A percentile compares a stretch with the other conserved stretches of the same genome.
Evolutionary conservation across 2,888 invertebrate species (phyloP).

Genomic region (Phrixothrix hirtus): DNA sequence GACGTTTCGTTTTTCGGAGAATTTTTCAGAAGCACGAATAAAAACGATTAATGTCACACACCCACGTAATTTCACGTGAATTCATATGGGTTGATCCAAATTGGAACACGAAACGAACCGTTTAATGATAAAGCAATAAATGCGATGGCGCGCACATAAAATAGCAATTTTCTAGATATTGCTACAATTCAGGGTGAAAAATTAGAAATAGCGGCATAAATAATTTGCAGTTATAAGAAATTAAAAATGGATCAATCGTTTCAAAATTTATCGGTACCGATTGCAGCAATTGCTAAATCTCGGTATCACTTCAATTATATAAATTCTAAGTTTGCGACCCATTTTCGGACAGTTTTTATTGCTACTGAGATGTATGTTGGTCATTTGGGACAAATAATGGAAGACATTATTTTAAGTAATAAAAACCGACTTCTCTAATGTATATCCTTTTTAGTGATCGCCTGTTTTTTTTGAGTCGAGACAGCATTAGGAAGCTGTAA

Average conservation of each 20-base stretch:
- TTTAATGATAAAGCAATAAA: constrained; percentile 18
- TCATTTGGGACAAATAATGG: constrained; percentile 31
- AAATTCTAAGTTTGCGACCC: constrained; percentile 29
- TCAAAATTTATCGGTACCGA: constrained; percentile 20
- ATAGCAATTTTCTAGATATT: constrained; percentile 11
- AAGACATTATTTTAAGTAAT: constrained; percentile 28
- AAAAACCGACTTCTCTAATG: constrained; percentile 17
- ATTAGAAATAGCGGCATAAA: constrained; percentile 7
- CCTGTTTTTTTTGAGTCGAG: background rate
- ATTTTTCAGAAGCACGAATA: constrained; percentile 2
- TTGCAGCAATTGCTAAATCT: constrained; percentile 28
- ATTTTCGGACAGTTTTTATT: constrained; percentile 31
- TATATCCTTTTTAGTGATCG: constrained; percentile 5
- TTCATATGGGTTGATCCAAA: constrained; percentile 14
- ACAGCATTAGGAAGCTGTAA: background rate
- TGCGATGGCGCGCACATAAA: constrained; percentile 16
- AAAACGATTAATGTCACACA: constrained; percentile 2
- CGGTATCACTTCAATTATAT: constrained; percentile 28
- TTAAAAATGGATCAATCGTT: background rate
- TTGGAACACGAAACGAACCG: constrained; percentile 20
- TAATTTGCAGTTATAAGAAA: background rate
- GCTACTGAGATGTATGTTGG: constrained; percentile 26
- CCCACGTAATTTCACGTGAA: constrained; percentile 6
- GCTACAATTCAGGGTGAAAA: constrained; percentile 8
- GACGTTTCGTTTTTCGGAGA: background rate